Base-by-base conservation (phyloP, 2,888 invertebrate genomes). In the Hemithea aestivaria region DNA sequence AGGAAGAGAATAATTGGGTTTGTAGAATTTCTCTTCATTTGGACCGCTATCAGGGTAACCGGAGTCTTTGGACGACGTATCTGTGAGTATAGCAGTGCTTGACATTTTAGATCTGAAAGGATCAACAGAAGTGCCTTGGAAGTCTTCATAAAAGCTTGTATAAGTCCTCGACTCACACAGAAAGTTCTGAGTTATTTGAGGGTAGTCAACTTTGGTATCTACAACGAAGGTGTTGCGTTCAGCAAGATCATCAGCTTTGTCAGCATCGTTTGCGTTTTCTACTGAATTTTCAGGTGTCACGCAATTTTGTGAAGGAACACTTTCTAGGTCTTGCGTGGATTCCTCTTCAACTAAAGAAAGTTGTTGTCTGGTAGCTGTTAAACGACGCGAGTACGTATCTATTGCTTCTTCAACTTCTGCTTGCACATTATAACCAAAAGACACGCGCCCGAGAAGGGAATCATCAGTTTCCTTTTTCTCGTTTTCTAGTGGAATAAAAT, bases 261-360 rank as follows among this genome's bases (percentile, higher is more conserved):
- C 48, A 9, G 42, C 52, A 20, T 49, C 47, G 32, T 41, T 45
- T 27, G 43, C 43, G 8, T 66, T 66, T 40, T 68, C 69, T 2
- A 70, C 30, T 20, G 74, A 69, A 38, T 66, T 63, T 63, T 78
- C 78, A 27, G 75, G 76, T 4, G 81, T 73, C 21, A 80, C 53
- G 40, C 76, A 81, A 1, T 74, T 74, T 35, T 83, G 81, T 4
- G 83, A 83, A 9, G 77, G 77, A 1, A 73, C 67, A 57, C 81
- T 83, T 21, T 87, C 87, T 8, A 84, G 50, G 41, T 88, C 88
- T 60, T 87, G 87, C 2, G 74, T 76, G 0, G 85, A 87, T 52
- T 88, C 88, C 53, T 88, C 88, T 69, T 88, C 88, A 2, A 88
- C 88, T 41, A 88, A 59, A 1, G 88, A 88, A 0, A 88, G 58